phyloP scores from a whole-genome alignment of 2,113 vertebrate species.

The Nibea coibor region DNA sequence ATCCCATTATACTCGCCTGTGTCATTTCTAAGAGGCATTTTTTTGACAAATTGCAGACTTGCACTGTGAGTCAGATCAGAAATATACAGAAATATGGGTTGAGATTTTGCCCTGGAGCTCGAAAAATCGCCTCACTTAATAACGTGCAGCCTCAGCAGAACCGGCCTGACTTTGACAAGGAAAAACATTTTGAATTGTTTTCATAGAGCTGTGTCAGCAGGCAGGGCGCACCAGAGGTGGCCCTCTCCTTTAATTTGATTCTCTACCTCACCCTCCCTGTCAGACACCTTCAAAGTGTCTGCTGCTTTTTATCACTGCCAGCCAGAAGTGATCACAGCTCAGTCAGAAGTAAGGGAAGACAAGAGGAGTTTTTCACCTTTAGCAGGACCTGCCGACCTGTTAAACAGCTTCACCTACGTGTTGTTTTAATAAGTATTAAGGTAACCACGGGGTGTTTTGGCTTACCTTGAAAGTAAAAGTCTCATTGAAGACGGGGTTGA shows the following conservation, averaged over 20 bases:
- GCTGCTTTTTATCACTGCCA: conserved; percentile 49
- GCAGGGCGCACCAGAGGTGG: conserved; percentile 52
- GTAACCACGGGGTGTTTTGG: background rate
- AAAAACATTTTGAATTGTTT: conserved; percentile 57
- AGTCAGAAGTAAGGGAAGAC: background rate
- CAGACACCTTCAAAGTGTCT: conserved; percentile 60
- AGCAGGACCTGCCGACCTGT: conserved; percentile 11
- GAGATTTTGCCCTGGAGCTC: conserved; percentile 36
- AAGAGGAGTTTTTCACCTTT: conserved; percentile 14
- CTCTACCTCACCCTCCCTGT: conserved; percentile 65
- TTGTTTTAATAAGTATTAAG: conserved; percentile 53
- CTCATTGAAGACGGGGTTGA: conserved; percentile 97
- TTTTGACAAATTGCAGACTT: background rate
- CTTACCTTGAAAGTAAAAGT: conserved; percentile 96
- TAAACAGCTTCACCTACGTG: conserved; percentile 6
- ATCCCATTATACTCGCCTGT: background rate
- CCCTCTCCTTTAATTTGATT: conserved; percentile 76
- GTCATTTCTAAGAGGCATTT: background rate
- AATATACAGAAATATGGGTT: background rate
- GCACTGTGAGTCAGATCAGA: background rate
- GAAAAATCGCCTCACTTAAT: conserved; percentile 21
- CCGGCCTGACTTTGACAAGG: conserved; percentile 56
- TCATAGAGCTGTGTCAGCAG: conserved; percentile 72
- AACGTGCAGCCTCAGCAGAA: conserved; percentile 58
- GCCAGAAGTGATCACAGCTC: conserved; percentile 13